Percentiles rank a stretch among this genome's conserved stretches.
Evolutionary conservation across 1,140 invertebrate species (phyloP).

Genomic region (Drosophila parvula): DNA sequence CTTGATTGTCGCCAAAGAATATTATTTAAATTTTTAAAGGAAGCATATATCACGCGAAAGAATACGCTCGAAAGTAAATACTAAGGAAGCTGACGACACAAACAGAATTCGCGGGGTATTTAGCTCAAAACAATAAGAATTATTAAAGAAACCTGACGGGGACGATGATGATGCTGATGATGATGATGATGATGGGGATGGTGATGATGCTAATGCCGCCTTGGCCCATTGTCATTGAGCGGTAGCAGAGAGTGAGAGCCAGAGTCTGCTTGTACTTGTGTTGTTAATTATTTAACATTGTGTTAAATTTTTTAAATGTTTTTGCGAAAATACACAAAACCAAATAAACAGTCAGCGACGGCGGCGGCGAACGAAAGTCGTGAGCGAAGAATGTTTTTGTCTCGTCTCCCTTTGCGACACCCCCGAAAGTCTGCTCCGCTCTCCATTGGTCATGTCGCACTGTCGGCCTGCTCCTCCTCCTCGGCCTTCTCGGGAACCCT

Average conservation of each 20-base stretch:
- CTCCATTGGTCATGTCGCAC: not conserved
- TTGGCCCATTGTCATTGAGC: conserved; percentile 22
- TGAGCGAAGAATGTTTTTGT: conserved; percentile 73
- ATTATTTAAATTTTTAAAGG: not conserved
- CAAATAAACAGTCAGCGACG: conserved; percentile 54
- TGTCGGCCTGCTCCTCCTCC: not conserved
- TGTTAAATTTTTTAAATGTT: conserved; percentile 80
- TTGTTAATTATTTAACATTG: conserved; percentile 81
- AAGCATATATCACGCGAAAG: not conserved
- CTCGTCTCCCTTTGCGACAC: conserved; percentile 17
- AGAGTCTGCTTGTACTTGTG: conserved; percentile 38
- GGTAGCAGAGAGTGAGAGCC: not conserved
- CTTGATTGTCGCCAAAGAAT: conserved; percentile 26
- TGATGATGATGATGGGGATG: conserved; percentile 16
- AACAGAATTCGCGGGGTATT: conserved; percentile 8
- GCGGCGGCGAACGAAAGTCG: conserved; percentile 50
- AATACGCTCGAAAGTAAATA: too few species aligned
- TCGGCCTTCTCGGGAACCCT: conserved; percentile 20
- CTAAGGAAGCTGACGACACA: conserved; percentile 22
- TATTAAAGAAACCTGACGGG: conserved; percentile 35
- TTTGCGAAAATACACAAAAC: conserved; percentile 59
- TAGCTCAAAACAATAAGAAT: conserved; percentile 36
- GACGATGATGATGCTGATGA: conserved; percentile 3
- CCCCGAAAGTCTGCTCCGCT: conserved; percentile 6
- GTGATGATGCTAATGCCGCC: not conserved